Conservation (phyloP, 2,797 vertebrate species). For the Melanotaenia maccullochi region DNA sequence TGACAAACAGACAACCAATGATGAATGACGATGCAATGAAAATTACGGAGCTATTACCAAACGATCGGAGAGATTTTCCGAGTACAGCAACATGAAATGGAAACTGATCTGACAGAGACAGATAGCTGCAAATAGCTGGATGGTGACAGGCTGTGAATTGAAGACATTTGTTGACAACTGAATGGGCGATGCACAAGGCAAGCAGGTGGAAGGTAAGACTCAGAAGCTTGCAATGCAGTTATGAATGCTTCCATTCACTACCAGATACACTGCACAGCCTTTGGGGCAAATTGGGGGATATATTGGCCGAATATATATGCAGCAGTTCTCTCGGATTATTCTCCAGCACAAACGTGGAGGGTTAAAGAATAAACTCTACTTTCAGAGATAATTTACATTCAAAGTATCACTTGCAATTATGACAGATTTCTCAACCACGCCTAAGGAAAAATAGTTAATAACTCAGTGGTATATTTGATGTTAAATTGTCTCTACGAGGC, state of each 20-base stretch:
- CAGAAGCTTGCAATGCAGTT: conserved; percentile 25
- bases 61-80: conserved; percentile 42
- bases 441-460: not conserved
- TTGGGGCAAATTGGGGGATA: conserved; percentile 41
- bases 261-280: conserved; percentile 56
- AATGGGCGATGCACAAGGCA: conserved; percentile 1
- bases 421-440: not conserved
- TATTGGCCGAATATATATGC: conserved; percentile 15
- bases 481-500: conserved; percentile 9
- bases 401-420: not conserved
- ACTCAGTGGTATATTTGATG: conserved; percentile 5
- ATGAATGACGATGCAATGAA: conserved; percentile 52
- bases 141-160: conserved; percentile 39
- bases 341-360: not conserved
- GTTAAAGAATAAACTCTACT: not conserved
- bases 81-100: conserved; percentile 54
- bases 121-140: conserved; percentile 30
- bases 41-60: conserved; percentile 59
- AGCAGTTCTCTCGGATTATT: conserved; percentile 7
- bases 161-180: conserved; percentile 32
- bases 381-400: not conserved
- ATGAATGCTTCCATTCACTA: conserved; percentile 36
- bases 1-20: conserved; percentile 42
- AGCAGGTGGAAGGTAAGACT: conserved; percentile 55
- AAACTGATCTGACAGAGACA: conserved; percentile 59